Conservation (phyloP, 2,113 vertebrate species). For the Otocyon megalotis region DNA sequence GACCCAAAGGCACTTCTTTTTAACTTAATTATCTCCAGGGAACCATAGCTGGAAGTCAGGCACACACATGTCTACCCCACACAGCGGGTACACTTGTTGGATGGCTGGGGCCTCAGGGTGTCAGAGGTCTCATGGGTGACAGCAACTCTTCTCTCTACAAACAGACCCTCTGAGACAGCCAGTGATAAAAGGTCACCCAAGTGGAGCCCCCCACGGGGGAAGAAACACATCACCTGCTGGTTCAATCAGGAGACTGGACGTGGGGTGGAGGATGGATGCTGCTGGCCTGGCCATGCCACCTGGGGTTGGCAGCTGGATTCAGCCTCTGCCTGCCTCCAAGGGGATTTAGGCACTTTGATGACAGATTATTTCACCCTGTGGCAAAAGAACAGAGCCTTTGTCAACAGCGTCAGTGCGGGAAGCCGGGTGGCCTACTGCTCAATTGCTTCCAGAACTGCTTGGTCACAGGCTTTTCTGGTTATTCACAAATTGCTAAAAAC, state of each 20-base stretch:
- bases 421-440: background rate
- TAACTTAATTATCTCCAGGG: conserved; percentile 62
- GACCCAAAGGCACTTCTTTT: conserved; percentile 69
- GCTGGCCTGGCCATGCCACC: fast-evolving
- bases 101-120: background rate
- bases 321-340: background rate
- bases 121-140: background rate
- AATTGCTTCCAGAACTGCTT: conserved; percentile 13
- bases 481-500: background rate
- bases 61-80: background rate
- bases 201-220: background rate
- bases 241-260: fast-evolving
- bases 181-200: background rate
- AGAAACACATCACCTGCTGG: background rate
- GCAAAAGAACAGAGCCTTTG: background rate
- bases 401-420: background rate
- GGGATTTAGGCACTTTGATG: conserved; percentile 15
- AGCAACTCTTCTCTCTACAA: background rate
- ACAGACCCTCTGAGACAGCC: background rate
- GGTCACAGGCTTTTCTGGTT: background rate
- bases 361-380: conserved; percentile 19
- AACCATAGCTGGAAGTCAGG: conserved; percentile 64
- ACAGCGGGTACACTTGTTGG: background rate
- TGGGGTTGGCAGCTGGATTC: background rate
- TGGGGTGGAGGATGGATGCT: background rate